Evolutionary conservation across 2,113 vertebrate genomes (phyloP).

Genomic region (Leuciscus idus): DNA sequence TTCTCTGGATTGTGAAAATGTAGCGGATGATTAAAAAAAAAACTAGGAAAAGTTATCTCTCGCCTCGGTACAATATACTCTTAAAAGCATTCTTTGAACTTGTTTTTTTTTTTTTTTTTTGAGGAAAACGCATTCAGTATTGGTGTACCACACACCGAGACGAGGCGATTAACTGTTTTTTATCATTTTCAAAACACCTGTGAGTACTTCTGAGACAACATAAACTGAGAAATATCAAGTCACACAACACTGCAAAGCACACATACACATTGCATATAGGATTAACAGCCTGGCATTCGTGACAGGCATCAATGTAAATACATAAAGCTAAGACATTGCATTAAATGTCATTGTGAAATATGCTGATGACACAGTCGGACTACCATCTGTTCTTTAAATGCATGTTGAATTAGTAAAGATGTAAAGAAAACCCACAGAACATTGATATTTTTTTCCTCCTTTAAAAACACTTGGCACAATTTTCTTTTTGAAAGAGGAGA

Average conservation of each 20-base stretch:
- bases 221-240: conserved; percentile 1
- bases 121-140: not conserved
- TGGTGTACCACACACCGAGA: not conserved
- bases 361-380: conserved; percentile 40
- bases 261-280: conserved; percentile 31
- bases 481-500: no score
- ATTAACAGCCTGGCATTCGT: not conserved
- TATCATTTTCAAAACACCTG: conserved; percentile 46
- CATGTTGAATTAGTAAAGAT: conserved; percentile 25
- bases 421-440: conserved; percentile 34
- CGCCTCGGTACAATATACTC: conserved; percentile 22
- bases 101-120: not conserved
- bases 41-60: conserved; percentile 10
- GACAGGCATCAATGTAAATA: conserved; percentile 43
- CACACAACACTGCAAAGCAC: not conserved
- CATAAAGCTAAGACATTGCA: conserved; percentile 35
- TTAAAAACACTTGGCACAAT: conserved; percentile 33
- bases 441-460: conserved; percentile 18
- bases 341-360: conserved; percentile 42
- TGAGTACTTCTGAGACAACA: conserved; percentile 9
- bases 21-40: not conserved
- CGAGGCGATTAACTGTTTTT: conserved; percentile 22
- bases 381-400: conserved; percentile 55
- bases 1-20: not conserved
- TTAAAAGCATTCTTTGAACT: conserved; percentile 20